A percentile compares a stretch with the other conserved stretches of the same genome.
These are phyloP conservation scores for Python bivittatus DNA, from an alignment of 2,113 vertebrate species.

Conservation along the genomic window DNA sequence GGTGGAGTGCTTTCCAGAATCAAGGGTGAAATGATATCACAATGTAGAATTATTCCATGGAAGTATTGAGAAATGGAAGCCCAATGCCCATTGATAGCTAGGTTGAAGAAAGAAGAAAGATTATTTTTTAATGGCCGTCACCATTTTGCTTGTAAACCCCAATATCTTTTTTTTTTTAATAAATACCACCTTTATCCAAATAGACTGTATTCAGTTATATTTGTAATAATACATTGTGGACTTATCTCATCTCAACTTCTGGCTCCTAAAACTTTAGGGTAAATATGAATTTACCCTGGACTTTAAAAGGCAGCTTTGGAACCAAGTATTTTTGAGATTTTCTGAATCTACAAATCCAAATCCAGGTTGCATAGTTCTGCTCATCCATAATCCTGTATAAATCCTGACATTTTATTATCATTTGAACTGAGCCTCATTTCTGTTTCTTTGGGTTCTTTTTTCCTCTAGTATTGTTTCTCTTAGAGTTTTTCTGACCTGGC, in stretches of 20 bases:
- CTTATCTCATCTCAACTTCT: neutral
- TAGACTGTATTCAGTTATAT: neutral
- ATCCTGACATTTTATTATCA: neutral
- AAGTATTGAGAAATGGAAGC: neutral
- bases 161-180: neutral
- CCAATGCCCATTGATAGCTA: neutral
- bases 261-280: neutral
- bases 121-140: neutral
- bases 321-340: neutral
- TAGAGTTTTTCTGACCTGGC: slow-evolving; percentile 22
- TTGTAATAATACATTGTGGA: neutral
- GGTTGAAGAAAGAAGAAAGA: neutral
- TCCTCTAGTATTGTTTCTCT: neutral
- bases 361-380: neutral
- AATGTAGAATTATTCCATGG: neutral
- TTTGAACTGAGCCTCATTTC: slow-evolving; percentile 1
- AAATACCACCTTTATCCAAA: neutral
- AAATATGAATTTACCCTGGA: neutral
- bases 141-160: neutral
- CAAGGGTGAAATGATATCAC: no score
- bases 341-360: neutral
- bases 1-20: neutral
- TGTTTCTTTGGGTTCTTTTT: neutral
- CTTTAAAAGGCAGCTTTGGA: neutral
- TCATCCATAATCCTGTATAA: neutral